phyloP scores from a whole-genome alignment of 2,888 invertebrate genomes.

The Furcula furcula region DNA sequence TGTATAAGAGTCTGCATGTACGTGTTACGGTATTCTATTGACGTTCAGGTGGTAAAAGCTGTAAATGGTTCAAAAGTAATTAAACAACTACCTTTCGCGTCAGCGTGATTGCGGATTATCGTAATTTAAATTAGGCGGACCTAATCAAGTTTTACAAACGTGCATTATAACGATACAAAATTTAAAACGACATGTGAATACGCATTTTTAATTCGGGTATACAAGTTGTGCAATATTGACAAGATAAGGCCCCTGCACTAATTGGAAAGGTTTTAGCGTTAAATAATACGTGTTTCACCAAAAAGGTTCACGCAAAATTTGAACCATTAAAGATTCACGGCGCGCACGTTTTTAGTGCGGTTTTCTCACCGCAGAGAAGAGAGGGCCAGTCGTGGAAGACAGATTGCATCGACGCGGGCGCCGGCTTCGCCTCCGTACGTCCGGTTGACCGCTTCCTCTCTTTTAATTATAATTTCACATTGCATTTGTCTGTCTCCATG shows the following conservation, averaged over 20 bases:
- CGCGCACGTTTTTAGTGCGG: conserved; percentile 54
- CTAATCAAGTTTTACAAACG: too few species aligned
- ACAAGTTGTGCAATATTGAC: too few species aligned
- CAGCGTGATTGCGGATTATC: not conserved
- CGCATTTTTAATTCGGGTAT: not conserved
- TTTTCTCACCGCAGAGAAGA: conserved; percentile 57
- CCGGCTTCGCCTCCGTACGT: conserved; percentile 58
- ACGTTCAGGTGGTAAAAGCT: conserved; percentile 14
- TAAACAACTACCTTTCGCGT: conserved; percentile 1
- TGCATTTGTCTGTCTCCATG: conserved; percentile 45
- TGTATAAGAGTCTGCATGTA: conserved; percentile 39
- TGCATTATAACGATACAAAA: not conserved
- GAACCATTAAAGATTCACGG: conserved; percentile 56
- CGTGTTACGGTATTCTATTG: conserved; percentile 15
- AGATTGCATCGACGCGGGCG: conserved; percentile 69
- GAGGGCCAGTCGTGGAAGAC: conserved; percentile 40
- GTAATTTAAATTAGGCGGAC: not conserved
- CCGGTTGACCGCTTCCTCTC: conserved; percentile 71
- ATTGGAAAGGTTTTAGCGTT: not conserved
- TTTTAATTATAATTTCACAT: conserved; percentile 68
- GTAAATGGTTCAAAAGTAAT: conserved; percentile 9
- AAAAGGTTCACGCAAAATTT: conserved; percentile 44
- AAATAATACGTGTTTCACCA: conserved; percentile 3
- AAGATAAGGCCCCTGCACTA: not conserved
- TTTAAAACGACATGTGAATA: not conserved